Evolutionary conservation across 2,888 invertebrate species (phyloP).

Genomic region (Frankliniella fusca): DNA sequence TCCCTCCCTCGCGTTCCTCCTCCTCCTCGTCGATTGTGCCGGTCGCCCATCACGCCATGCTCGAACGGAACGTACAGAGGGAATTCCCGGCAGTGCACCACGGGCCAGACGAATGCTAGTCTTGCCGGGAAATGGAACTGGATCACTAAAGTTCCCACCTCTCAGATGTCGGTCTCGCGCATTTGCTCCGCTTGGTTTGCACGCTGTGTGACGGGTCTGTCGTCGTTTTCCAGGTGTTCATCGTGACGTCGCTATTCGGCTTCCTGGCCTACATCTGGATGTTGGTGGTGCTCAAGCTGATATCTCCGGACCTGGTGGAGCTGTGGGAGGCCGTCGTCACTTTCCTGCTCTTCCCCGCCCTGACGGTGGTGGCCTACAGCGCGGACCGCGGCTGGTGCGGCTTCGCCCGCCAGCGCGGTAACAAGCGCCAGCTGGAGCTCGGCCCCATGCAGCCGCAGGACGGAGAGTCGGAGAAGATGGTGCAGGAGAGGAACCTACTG

Average conservation of each 20-base stretch:
- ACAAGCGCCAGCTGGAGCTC: constrained; percentile 49
- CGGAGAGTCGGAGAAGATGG: constrained; percentile 43
- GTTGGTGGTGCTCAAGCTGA: constrained; percentile 49
- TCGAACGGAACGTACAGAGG: no score
- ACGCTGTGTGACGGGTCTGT: background rate
- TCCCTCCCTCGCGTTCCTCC: no score
- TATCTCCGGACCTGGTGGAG: constrained; percentile 49
- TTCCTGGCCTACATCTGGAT: constrained; percentile 60
- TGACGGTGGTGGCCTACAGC: constrained; percentile 54
- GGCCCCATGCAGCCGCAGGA: constrained; percentile 41
- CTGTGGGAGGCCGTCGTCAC: constrained; percentile 58
- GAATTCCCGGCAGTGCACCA: no score
- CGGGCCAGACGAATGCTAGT: no score
- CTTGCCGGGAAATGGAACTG: no score
- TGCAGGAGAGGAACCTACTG: constrained; percentile 43
- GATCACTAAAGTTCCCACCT: no score
- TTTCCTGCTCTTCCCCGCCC: constrained; percentile 53
- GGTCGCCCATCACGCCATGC: no score
- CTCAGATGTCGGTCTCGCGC: no score
- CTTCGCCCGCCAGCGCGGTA: constrained; percentile 43
- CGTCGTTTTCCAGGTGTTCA: constrained; percentile 46
- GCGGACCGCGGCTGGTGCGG: constrained; percentile 51
- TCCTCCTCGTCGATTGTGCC: no score
- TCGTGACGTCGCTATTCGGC: constrained; percentile 48
- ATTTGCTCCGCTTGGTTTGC: no score